Evolutionary conservation across 2,113 vertebrate genomes (phyloP).

Genomic region (Myiozetetes cayanensis): DNA sequence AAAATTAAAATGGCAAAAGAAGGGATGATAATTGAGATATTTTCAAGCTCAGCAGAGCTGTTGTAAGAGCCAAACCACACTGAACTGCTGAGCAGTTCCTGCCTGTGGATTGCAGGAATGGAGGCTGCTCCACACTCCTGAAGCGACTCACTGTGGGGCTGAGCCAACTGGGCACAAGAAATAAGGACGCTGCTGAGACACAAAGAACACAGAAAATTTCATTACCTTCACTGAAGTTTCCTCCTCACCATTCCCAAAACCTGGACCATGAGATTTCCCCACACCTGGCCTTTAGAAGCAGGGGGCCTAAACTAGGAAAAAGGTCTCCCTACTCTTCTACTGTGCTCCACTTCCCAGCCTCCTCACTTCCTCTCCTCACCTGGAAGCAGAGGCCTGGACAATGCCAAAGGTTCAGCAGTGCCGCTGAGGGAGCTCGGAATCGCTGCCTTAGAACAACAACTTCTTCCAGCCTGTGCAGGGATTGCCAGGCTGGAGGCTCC

Average conservation of each 20-base stretch:
- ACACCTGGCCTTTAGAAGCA: not conserved
- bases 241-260: not conserved
- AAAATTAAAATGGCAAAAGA: not conserved
- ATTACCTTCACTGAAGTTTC: not conserved
- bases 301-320: not conserved
- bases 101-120: not conserved
- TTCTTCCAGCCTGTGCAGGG: not conserved
- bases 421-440: not conserved
- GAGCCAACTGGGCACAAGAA: not conserved
- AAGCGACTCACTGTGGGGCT: not conserved
- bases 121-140: not conserved
- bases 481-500: not conserved
- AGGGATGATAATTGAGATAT: not conserved
- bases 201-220: not conserved
- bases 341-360: not conserved
- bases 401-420: rapidly evolving
- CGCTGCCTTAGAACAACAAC: not conserved
- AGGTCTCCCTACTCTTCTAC: not conserved
- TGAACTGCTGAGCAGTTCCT: not conserved
- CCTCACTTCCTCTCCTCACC: not conserved
- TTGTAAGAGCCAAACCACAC: not conserved
- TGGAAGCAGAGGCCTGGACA: not conserved
- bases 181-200: not conserved
- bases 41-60: not conserved
- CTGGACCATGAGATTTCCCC: not conserved